Conservation (phyloP, 2,113 vertebrate species). For the Felis chaus region DNA sequence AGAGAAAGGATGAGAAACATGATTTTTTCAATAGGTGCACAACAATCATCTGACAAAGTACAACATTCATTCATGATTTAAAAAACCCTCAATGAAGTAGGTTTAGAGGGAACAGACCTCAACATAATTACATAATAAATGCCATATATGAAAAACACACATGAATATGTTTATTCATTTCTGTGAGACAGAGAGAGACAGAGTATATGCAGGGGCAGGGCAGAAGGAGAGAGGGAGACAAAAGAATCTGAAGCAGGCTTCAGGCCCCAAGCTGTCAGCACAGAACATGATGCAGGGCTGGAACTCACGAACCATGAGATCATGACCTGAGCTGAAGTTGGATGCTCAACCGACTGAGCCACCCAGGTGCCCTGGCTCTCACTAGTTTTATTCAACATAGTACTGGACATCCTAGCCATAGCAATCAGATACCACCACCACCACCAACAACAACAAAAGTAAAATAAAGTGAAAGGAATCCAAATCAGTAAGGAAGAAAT, state of each 20-base stretch:
- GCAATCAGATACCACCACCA: not conserved
- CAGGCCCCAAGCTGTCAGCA: too few species aligned
- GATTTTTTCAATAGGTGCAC: not conserved
- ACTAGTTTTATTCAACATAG: not conserved
- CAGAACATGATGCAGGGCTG: too few species aligned
- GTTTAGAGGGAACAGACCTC: not conserved
- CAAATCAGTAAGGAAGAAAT: not conserved
- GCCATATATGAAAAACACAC: not conserved
- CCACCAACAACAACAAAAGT: too few species aligned
- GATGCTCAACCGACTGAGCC: too few species aligned
- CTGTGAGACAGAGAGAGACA: too few species aligned
- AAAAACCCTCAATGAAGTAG: not conserved
- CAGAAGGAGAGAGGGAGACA: too few species aligned
- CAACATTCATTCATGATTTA: not conserved
- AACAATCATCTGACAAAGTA: not conserved
- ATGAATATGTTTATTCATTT: too few species aligned
- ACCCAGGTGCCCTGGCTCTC: not conserved
- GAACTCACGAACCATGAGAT: too few species aligned
- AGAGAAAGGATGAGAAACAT: not conserved
- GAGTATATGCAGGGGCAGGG: too few species aligned
- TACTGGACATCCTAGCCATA: not conserved
- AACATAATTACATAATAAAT: not conserved
- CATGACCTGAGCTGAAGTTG: too few species aligned
- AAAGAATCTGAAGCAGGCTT: too few species aligned
- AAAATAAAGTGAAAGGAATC: not conserved